These are phyloP conservation scores for Phainopepla nitens DNA, from an alignment of 2,113 vertebrate species.

Conservation along the genomic window DNA sequence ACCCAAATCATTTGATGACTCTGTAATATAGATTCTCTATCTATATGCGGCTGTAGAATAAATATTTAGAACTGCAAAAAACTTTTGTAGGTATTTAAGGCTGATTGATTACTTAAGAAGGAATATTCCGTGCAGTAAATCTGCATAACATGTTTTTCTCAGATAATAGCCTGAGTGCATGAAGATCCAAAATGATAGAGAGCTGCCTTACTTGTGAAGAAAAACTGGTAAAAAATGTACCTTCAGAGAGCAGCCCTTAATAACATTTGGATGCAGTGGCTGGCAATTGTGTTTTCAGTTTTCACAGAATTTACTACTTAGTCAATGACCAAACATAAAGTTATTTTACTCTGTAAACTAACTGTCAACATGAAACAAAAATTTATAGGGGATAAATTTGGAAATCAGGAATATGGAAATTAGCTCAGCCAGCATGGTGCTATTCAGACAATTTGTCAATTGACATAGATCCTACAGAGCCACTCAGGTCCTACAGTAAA, in stretches of 20 bases:
- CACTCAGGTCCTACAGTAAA: not conserved
- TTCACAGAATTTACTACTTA: not conserved
- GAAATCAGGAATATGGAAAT: not conserved
- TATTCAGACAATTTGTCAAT: not conserved
- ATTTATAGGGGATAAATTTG: not conserved
- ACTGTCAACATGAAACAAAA: not conserved
- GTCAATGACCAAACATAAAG: not conserved
- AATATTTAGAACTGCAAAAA: not conserved
- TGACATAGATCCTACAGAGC: not conserved
- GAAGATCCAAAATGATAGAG: not conserved
- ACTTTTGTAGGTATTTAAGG: not conserved
- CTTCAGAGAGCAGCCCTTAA: not conserved
- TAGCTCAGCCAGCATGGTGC: not conserved
- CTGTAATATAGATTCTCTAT: not conserved
- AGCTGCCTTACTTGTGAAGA: not conserved
- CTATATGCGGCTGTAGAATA: not conserved
- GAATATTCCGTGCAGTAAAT: not conserved
- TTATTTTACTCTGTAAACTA: not conserved
- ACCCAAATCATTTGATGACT: not conserved
- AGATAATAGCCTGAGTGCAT: not conserved
- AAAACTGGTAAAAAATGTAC: slow-evolving; percentile 37
- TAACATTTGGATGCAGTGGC: not conserved
- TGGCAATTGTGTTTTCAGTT: not conserved
- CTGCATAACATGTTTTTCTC: not conserved
- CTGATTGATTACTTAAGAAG: not conserved